A percentile compares a stretch with the other conserved stretches of the same genome.
These are phyloP conservation scores for Aleadryas rufinucha DNA, from an alignment of 2,113 vertebrate genomes.

Conservation along the genomic window DNA sequence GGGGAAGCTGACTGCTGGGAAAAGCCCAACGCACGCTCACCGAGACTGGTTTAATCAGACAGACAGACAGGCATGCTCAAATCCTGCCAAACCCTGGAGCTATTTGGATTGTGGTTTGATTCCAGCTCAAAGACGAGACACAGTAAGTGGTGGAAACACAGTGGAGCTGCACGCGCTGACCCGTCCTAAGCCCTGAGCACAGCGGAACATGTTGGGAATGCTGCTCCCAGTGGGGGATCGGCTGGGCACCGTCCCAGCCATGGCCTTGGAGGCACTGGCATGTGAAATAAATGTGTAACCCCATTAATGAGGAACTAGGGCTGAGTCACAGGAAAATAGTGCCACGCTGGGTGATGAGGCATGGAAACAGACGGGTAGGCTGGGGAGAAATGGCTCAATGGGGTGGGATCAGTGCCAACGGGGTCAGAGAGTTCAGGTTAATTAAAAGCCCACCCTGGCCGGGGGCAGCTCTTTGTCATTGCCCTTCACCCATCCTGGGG, in stretches of 20 bases:
- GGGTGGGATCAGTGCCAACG: accelerated
- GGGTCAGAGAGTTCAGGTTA: not conserved
- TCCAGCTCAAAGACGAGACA: not conserved
- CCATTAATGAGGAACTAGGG: conserved; percentile 30
- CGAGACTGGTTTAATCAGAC: not conserved
- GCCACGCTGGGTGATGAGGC: not conserved
- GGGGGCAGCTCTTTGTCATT: not conserved
- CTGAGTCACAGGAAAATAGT: conserved; percentile 47
- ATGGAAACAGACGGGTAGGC: not conserved
- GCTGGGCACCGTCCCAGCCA: accelerated
- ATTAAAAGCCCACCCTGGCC: not conserved
- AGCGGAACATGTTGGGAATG: accelerated
- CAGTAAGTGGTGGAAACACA: not conserved
- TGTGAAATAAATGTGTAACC: not conserved
- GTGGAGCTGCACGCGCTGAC: accelerated
- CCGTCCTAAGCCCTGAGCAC: not conserved
- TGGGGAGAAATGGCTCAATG: not conserved
- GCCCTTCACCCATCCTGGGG: not conserved
- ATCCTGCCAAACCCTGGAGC: conserved; percentile 14
- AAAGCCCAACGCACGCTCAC: not conserved
- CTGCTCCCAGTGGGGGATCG: accelerated
- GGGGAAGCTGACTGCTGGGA: not conserved
- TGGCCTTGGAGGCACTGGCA: accelerated
- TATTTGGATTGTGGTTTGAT: not conserved
- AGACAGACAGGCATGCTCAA: not conserved